Conservation (phyloP, 2,797 vertebrate species). For the Botia kubotai region DNA sequence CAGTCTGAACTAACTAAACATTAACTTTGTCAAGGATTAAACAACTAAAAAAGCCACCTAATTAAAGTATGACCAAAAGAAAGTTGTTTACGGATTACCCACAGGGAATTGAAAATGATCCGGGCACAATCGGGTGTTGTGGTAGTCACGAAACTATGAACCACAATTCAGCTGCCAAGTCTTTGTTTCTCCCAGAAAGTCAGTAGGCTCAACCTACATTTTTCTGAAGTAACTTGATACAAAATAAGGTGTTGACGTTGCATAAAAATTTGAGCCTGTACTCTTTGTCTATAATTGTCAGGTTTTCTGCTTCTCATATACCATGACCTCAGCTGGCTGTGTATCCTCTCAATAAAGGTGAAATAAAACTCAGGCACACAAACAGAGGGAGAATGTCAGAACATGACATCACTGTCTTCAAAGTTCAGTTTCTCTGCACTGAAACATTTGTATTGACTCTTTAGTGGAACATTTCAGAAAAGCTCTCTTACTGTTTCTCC, state of each 20-base stretch:
- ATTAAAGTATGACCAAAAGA: background rate
- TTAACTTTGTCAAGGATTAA: background rate
- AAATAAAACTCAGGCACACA: slow-evolving; percentile 27
- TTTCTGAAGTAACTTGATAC: slow-evolving; percentile 27
- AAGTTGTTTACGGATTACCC: background rate
- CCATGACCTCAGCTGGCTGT: slow-evolving; percentile 34
- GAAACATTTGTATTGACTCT: background rate
- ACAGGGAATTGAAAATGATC: slow-evolving; percentile 1
- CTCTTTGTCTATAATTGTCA: slow-evolving; percentile 43
- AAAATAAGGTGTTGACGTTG: slow-evolving; percentile 17
- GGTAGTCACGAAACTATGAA: slow-evolving; percentile 20
- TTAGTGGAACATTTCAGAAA: slow-evolving; percentile 31
- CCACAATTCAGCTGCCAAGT: slow-evolving; percentile 10
- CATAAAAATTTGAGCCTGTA: slow-evolving; percentile 16
- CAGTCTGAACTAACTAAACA: background rate
- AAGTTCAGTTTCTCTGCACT: slow-evolving; percentile 19
- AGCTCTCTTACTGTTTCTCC: slow-evolving; percentile 34
- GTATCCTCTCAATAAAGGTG: slow-evolving; percentile 34
- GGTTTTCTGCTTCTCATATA: slow-evolving; percentile 35
- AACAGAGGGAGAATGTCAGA: background rate
- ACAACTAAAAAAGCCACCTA: background rate
- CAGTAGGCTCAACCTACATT: slow-evolving; percentile 32
- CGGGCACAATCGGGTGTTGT: background rate
- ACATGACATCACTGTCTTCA: slow-evolving; percentile 36
- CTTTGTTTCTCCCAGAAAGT: slow-evolving; percentile 14